Evolutionary conservation across 2,888 invertebrate species (phyloP), one percentile per base, ranked within the genome.

Genomic region (Polyommatus icarus): DNA sequence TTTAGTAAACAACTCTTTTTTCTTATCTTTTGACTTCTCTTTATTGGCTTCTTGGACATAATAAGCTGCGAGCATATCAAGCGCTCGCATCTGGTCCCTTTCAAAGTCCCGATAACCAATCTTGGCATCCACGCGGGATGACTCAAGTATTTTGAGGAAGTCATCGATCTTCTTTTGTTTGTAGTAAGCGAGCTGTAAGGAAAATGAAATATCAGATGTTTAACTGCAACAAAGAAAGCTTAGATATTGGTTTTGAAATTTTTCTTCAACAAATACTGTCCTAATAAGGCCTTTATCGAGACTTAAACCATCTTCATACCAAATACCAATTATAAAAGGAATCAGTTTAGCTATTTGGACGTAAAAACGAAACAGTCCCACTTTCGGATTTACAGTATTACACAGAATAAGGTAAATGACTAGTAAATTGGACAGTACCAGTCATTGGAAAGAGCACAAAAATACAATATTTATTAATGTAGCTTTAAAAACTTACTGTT

Each of bases 51-150:
- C 97, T 88, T 99, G 98, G 1, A 99, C 99, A 95, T 99, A 99
- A 89, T 99, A 98, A 1, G 99, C 99, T 18, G 99, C 99, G 90
- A 99, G 94, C 96, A 99, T 99, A 90, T 99, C 99, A 84, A 99
- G 95, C 0, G 98, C 98, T 80, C 98, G 97, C 99, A 99, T 99
- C 92, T 99, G 99, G 90, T 99, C 99, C 84, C 98, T 97, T 88
- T 99, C 99, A 95, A 96, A 98, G 87, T 99, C 99, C 77, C 96
- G 93, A 84, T 98, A 99, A 79, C 97, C 96, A 86, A 96, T 95
- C 87, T 97, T 98, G 6, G 98, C 98, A 86, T 98, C 98, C 54
- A 95, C 95, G 76, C 98, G 95, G 12, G 99, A 98, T 8, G 97
- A 95, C 89, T 99, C 99, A 85, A 99, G 92, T 82, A 99, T 97